phyloP scores from a whole-genome alignment of 2,113 vertebrate genomes.

The Ancistrus triradiatus region DNA sequence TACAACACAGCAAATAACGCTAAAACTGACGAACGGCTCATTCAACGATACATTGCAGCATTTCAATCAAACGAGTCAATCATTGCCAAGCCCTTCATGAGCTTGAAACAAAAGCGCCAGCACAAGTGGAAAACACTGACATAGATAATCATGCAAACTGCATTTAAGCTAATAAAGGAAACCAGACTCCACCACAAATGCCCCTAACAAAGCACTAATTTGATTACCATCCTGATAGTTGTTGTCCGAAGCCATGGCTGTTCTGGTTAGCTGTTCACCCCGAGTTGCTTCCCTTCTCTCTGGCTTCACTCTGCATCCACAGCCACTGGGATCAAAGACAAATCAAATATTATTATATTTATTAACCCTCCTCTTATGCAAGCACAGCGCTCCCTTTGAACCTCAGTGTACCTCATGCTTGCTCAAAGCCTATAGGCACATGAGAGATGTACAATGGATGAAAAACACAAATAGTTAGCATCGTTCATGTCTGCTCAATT shows the following conservation, averaged over 20 bases:
- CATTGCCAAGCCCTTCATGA: not conserved
- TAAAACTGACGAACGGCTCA: too few species aligned
- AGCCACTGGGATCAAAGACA: slow-evolving; percentile 30
- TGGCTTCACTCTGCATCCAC: slow-evolving; percentile 22
- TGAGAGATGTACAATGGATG: too few species aligned
- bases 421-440: too few species aligned
- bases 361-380: slow-evolving; percentile 18
- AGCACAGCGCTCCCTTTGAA: not conserved
- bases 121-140: not conserved
- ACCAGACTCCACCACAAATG: not conserved
- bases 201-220: slow-evolving; percentile 12
- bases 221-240: slow-evolving; percentile 47
- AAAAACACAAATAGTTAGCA: too few species aligned
- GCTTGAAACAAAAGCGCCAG: not conserved
- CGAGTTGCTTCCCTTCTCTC: slow-evolving; percentile 13
- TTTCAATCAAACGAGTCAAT: too few species aligned
- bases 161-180: not conserved
- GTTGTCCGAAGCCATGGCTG: slow-evolving; percentile 44
- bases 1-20: too few species aligned
- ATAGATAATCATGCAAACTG: not conserved
- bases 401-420: not conserved
- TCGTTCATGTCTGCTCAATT: too few species aligned
- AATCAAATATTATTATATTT: slow-evolving; percentile 19
- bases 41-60: too few species aligned
- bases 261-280: slow-evolving; percentile 1